Evolutionary conservation across 2,113 vertebrate species (phyloP).

Genomic region (Anser cygnoides): DNA sequence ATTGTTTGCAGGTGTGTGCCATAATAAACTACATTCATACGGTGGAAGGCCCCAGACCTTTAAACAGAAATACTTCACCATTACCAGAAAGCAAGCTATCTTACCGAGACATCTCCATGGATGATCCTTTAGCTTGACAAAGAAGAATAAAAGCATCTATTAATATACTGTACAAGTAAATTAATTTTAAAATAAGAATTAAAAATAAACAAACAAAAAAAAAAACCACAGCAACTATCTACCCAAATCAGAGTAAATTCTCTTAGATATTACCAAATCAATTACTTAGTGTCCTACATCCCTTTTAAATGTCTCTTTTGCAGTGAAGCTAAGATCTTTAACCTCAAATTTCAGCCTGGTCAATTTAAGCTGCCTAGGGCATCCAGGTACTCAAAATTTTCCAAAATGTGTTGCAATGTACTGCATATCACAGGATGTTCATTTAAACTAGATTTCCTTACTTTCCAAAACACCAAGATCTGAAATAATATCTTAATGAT

Average conservation of each 20-base stretch:
- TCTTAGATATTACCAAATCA: neutral
- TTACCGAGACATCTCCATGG: slow-evolving; percentile 79
- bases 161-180: neutral
- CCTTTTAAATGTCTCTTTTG: neutral
- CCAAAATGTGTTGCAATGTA: neutral
- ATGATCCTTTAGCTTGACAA: slow-evolving; percentile 73
- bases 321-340: neutral
- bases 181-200: neutral
- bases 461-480: neutral
- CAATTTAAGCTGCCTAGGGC: neutral
- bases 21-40: neutral
- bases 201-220: neutral
- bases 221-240: neutral
- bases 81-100: neutral
- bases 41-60: neutral
- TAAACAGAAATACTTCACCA: neutral
- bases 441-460: neutral
- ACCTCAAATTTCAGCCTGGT: neutral
- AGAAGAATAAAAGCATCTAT: slow-evolving; percentile 42
- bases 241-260: neutral
- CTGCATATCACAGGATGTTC: neutral
- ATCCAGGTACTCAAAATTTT: neutral
- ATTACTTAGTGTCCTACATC: neutral
- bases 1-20: slow-evolving; percentile 54
- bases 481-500: neutral